phyloP scores from a whole-genome alignment of 1,140 invertebrate genomes.

The Acromyrmex charruanus region DNA sequence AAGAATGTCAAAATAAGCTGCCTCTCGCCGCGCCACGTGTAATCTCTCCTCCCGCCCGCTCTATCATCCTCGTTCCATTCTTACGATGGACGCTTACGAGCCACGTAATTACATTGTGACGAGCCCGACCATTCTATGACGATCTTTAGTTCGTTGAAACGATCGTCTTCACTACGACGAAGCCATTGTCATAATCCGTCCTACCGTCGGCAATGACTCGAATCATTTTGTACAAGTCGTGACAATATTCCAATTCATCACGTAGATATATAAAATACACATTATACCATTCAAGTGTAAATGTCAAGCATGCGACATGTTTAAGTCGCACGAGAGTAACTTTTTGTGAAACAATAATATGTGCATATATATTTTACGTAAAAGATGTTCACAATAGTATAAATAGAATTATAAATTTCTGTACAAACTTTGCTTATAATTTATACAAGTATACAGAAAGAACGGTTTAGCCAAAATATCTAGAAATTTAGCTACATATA shows the following conservation, averaged over 20 bases:
- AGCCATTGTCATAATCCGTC: conserved; percentile 29
- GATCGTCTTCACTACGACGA: conserved; percentile 15
- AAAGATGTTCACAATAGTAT: conserved; percentile 3
- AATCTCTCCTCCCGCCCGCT: conserved; percentile 67
- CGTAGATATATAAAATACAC: conserved; percentile 7
- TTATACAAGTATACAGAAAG: background rate
- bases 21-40: conserved; percentile 73
- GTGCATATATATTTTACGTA: background rate
- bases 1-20: conserved; percentile 86
- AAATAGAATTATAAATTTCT: conserved; percentile 3
- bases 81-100: conserved; percentile 62
- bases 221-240: background rate
- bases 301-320: background rate
- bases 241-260: conserved; percentile 13
- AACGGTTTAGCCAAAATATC: too few relatives aligned
- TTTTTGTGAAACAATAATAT: background rate
- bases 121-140: conserved; percentile 16
- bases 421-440: background rate
- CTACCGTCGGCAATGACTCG: conserved; percentile 30
- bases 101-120: conserved; percentile 84
- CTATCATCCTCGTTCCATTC: background rate
- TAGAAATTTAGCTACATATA: too few relatives aligned
- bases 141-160: conserved; percentile 58
- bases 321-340: background rate
- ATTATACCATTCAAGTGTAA: background rate